Percentiles rank a stretch among this genome's conserved stretches.
These are phyloP conservation scores for Scophthalmus maximus DNA, from an alignment of 2,113 vertebrate genomes.

Conservation along the genomic window DNA sequence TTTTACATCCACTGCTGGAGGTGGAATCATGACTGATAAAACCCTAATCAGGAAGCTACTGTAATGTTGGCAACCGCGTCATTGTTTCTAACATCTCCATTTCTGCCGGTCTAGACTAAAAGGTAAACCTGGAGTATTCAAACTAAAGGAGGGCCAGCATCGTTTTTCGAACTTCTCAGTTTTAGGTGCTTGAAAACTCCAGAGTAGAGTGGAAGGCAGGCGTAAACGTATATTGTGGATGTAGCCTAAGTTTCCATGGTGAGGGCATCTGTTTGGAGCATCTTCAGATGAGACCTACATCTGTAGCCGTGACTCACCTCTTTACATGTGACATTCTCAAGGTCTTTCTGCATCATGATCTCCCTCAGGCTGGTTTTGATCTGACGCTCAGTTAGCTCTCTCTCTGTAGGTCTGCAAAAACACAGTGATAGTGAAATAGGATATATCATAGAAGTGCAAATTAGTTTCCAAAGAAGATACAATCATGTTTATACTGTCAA, in stretches of 20 bases:
- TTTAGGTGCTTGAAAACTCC: too few relatives aligned
- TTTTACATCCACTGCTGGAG: too few relatives aligned
- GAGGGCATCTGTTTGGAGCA: not conserved
- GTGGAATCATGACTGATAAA: too few relatives aligned
- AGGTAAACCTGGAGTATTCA: too few relatives aligned
- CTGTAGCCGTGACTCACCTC: slow-evolving; percentile 83
- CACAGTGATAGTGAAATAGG: not conserved
- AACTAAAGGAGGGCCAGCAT: too few relatives aligned
- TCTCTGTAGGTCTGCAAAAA: slow-evolving; percentile 91
- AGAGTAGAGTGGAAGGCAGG: too few relatives aligned
- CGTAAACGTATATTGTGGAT: not conserved
- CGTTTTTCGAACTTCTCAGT: too few relatives aligned
- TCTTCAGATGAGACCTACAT: not conserved
- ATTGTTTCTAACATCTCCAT: not conserved
- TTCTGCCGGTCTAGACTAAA: too few relatives aligned
- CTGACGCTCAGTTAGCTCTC: slow-evolving; percentile 92
- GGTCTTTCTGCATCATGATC: slow-evolving; percentile 99
- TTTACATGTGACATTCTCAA: slow-evolving; percentile 99
- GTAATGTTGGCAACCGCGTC: too few relatives aligned
- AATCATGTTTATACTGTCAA: not conserved
- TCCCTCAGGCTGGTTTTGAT: slow-evolving; percentile 95
- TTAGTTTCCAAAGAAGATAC: not conserved
- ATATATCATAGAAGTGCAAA: not conserved
- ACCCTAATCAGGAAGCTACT: not conserved
- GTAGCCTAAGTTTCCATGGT: not conserved